phyloP scores from a whole-genome alignment of 2,888 invertebrate species.

The Rhopalosiphum nymphaeae region DNA sequence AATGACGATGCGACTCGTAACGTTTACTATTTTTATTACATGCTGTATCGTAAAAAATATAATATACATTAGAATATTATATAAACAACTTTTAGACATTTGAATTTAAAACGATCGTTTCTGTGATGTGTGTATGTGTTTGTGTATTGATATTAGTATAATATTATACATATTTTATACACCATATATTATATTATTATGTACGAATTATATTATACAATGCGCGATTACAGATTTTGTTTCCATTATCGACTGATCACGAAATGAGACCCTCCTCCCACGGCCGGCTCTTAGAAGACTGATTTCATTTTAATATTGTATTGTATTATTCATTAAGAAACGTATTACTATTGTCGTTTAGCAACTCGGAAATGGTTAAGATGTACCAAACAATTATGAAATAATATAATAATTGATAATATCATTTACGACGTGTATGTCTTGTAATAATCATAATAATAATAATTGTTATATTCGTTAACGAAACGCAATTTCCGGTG shows the following conservation, averaged over 20 bases:
- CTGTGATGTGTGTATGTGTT: not conserved
- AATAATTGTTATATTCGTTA: constrained; percentile 9
- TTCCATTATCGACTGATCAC: not conserved
- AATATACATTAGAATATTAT: not conserved
- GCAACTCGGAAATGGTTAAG: not conserved
- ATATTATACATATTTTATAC: not conserved
- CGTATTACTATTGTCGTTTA: not conserved
- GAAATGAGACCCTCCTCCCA: not conserved
- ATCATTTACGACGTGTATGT: not conserved
- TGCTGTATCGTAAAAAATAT: not conserved
- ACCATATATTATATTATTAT: not conserved
- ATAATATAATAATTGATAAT: constrained; percentile 3
- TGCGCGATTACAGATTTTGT: not conserved
- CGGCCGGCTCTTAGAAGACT: too few relatives aligned
- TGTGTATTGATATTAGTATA: not conserved
- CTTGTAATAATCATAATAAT: not conserved
- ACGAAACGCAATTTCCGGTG: constrained; percentile 56
- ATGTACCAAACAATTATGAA: not conserved
- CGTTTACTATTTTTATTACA: not conserved
- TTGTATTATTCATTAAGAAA: too few relatives aligned
- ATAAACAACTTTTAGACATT: not conserved
- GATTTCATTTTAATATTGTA: too few relatives aligned
- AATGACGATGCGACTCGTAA: not conserved
- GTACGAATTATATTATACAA: not conserved
- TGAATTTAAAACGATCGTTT: not conserved